phyloP scores from a whole-genome alignment of 2,888 invertebrate genomes.

The Ommatoiulus sabulosus region DNA sequence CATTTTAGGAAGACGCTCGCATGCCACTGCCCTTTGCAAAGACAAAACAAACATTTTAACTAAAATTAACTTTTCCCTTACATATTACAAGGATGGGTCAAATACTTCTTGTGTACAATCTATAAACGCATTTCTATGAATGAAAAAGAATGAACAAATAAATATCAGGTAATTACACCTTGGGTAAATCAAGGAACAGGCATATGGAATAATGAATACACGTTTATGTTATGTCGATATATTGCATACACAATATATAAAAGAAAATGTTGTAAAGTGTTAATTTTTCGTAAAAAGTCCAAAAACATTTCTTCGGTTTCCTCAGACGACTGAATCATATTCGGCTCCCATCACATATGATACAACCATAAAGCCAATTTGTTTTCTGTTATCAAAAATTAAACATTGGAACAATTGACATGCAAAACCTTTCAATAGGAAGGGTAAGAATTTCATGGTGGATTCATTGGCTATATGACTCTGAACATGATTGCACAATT shows the following conservation, averaged over 20 bases:
- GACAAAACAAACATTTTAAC: constrained; percentile 21
- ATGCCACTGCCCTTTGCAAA: constrained; percentile 27
- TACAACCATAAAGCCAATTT: background rate
- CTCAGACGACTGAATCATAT: background rate
- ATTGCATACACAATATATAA: constrained; percentile 14
- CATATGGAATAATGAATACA: constrained; percentile 31
- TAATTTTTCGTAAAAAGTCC: background rate
- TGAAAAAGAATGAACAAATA: constrained; percentile 18
- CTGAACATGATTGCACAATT: background rate
- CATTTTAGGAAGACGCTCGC: background rate
- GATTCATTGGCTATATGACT: background rate
- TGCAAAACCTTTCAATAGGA: background rate
- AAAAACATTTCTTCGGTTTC: background rate
- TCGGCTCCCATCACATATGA: background rate
- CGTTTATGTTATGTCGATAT: background rate
- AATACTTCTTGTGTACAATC: constrained; percentile 24
- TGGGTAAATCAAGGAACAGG: constrained; percentile 3
- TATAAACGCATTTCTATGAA: background rate
- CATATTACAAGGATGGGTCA: background rate
- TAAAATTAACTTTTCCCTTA: constrained; percentile 25
- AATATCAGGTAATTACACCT: constrained; percentile 15
- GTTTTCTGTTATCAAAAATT: background rate
- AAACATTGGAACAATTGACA: too few relatives aligned
- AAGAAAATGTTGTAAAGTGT: background rate
- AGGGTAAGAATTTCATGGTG: background rate